Evolutionary conservation across 1,140 invertebrate genomes (phyloP), one percentile per base, ranked within the genome.

Genomic region (Gonatopus flavifemur): DNA sequence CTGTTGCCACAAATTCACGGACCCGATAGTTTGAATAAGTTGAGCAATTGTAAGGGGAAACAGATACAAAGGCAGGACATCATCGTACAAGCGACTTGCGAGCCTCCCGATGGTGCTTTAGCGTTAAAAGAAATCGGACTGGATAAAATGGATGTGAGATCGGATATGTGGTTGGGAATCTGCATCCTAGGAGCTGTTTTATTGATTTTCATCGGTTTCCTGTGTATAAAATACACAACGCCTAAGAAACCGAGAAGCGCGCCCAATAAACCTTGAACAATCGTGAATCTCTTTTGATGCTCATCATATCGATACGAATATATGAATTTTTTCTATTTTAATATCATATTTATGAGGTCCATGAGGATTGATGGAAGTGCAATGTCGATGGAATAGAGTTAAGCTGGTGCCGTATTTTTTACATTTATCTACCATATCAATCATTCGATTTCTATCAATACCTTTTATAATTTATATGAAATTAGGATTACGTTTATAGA

Each of bases 31-130:
- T 55, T 76, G 44, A 59, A 58, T 6, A 68, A 72, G 39, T 52
- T 71, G 19, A 63, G 64, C 1, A 77, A 73, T 30, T 79, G 76
- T 30, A 77, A 77, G 41, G 68, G 68, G 3, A 77, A 79, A 47
- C 70, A 91, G 82, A 83, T 89, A 24, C 88, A 90, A 62, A 84
- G 86, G 52, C 86, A 89, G 68, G 89, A 91, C 62, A 91, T 92
- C 28, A 91, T 91, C 59, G 86, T 91, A 16, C 87, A 90, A 66
- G 83, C 86, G 15, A 82, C 86, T 3, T 91, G 89, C 66, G 88
- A 88, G 10, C 81, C 83, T 3, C 86, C 87, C 1, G 88, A 90
- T 61, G 89, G 88, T n/a, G 84, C 83, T 3, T 81, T 88, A 64
- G 84, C 88, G 12, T 72, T 91, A 24, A 61, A 59, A 28, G 76